These are phyloP conservation scores for Takifugu ocellatus DNA, from an alignment of 2,797 vertebrate species.

Conservation along the genomic window DNA sequence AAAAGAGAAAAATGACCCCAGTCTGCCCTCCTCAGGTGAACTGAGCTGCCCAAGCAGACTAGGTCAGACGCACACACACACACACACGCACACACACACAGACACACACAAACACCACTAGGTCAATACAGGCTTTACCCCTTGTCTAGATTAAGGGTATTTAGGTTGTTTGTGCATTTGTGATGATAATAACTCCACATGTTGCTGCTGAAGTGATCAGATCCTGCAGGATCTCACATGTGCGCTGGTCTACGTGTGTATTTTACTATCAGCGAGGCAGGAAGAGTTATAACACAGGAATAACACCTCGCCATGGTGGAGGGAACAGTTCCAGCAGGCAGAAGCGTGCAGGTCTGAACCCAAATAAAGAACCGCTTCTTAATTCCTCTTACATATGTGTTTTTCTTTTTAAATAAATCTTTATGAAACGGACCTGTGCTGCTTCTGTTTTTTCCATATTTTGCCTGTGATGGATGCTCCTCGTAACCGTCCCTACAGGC, in stretches of 20 bases:
- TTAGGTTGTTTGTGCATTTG: constrained; percentile 73
- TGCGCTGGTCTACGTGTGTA: constrained; percentile 21
- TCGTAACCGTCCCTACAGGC: constrained; percentile 60
- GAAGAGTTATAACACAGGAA: constrained; percentile 15
- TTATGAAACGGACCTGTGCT: background rate
- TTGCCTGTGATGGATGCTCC: constrained; percentile 59
- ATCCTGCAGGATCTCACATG: constrained; percentile 20
- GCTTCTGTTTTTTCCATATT: constrained; percentile 20
- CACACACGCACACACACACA: constrained; percentile 18
- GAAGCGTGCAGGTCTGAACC: constrained; percentile 21
- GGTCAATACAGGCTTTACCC: constrained; percentile 74
- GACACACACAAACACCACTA: constrained; percentile 43
- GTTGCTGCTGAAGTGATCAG: constrained; percentile 53
- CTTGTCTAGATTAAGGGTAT: constrained; percentile 71
- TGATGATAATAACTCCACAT: constrained; percentile 67
- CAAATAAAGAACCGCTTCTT: constrained; percentile 6
- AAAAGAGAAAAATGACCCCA: constrained; percentile 71
- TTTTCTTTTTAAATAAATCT: too few relatives aligned
- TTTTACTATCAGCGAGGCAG: constrained; percentile 8
- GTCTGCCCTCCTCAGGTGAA: constrained; percentile 81
- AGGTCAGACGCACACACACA: constrained; percentile 47
- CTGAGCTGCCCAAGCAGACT: constrained; percentile 47
- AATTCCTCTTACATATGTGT: constrained; percentile 5
- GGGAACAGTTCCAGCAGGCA: background rate
- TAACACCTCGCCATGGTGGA: background rate